Evolutionary conservation across 2,888 invertebrate genomes (phyloP), one percentile per base, ranked within the genome.

Genomic region (Microctonus hyperodae): DNA sequence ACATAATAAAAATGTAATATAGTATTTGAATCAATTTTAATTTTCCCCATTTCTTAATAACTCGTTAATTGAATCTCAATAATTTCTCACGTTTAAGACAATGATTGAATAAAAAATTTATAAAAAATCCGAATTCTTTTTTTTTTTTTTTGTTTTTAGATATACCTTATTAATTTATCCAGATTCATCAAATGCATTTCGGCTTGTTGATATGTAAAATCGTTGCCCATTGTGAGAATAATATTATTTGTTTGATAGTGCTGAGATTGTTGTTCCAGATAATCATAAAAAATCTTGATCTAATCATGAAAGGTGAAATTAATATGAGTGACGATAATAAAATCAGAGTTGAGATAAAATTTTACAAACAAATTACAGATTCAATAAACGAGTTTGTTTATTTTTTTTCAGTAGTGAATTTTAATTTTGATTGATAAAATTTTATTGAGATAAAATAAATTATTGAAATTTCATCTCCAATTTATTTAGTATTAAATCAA

Each of bases 171-270:
- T 55, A 97, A 85, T 82, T 91, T 93, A 83, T 97, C 96, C 83
- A 96, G 83, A 82, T 95, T 96, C 70, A 87, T 89, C 84, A 89
- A 97, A 89, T 93, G 94, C 82, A 90, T 88, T 69, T 88, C 86
- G 0, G 96, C 95, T 76, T 92, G 90, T 79, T 92, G 92, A 80
- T 93, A 97, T 9, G 92, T 92, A 80, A 97, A 97, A 85, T 97
- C 96, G 31, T 92, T 92, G 0, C 97, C 97, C 96, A 96, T 96
- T 0, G 96, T 94, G 65, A 96, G 81, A 64, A 94, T 88, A 0
- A 95, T 86, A 79, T 96, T 92, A 75, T 91, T 89, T 1, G 92
- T 90, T 35, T 86, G 85, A 81, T 90, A 93, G 60, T 82, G 79
- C 13, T 79, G 76, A 0, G 89, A 85, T 87, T 93, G 90, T 0